Base-by-base conservation (phyloP, 2,888 invertebrate genomes). In the Drosophila setosimentum region DNA sequence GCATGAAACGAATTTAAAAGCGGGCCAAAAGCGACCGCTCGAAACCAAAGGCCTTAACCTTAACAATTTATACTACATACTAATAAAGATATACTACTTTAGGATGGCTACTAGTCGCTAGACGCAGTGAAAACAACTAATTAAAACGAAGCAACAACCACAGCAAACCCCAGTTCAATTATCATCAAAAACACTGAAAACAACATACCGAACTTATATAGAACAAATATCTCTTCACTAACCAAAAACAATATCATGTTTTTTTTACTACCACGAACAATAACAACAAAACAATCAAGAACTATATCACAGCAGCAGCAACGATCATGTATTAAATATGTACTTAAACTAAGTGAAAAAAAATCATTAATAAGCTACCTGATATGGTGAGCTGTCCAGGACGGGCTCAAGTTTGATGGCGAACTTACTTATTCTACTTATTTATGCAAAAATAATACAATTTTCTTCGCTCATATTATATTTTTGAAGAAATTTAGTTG, bases 1-100 rank as follows among this genome's bases (percentile, higher is more conserved):
- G 86, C 83, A 84, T 77, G 72, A 87, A 87, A 87, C 89, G 90
- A 91, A 87, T 87, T 87, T 87, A 87, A 82, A 82, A 74, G 81
- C 87, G 90, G 90, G 89, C 63, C 76, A 70, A 63, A 65, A 69
- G 32, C 42, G 77, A 73, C 80, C 87, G 86, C 86, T 83, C 73
- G 90, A 78, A 86, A 86, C 85, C 87, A 85, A 85, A 88, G 85
- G 85, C 85, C 85, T 86, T 86, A 86, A 85, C 82, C 71, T 72
- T 79, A 80, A 86, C 76, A 83, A 88, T 85, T 89, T 85, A 84
- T 70, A 62, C 67, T 72, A 78, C 48, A 72, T 74, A 80, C 86
- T 76, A 73, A 82, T 75, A 70, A 62, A 70, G 62, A 68, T 76
- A 73, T 37, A 78, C 61, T 82, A 87, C 70, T 89, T 85, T 86